Percentiles rank a stretch among this genome's conserved stretches.
Evolutionary conservation across 1,140 invertebrate genomes (phyloP).

Genomic region (Galendromus occidentalis): DNA sequence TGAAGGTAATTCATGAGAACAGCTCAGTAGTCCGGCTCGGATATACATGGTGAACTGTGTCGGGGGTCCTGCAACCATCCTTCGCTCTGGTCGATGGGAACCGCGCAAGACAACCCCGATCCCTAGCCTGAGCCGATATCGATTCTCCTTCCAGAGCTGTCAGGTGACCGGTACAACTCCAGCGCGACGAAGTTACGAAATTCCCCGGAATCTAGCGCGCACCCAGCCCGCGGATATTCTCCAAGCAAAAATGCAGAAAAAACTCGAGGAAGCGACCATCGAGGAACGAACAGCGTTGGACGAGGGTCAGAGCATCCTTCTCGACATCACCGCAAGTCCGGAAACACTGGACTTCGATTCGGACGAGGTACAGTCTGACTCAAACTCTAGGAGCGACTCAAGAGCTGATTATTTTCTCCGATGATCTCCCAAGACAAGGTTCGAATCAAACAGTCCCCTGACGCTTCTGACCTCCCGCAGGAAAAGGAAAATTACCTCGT

Average conservation of each 20-base stretch:
- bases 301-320: neutral
- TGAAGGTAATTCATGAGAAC: neutral
- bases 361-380: too few relatives aligned
- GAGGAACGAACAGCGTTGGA: neutral
- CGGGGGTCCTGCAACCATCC: neutral
- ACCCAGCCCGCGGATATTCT: constrained; percentile 2
- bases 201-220: neutral
- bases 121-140: neutral
- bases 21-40: neutral
- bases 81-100: neutral
- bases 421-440: too few relatives aligned
- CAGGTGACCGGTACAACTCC: neutral
- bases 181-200: neutral
- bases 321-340: neutral
- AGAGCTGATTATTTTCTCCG: too few relatives aligned
- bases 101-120: neutral
- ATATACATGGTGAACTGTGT: neutral
- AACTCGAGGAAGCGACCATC: neutral
- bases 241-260: neutral
- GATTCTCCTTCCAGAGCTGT: neutral
- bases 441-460: too few relatives aligned
- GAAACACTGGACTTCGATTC: neutral
- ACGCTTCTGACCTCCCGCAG: too few relatives aligned
- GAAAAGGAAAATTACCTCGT: too few relatives aligned
- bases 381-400: too few relatives aligned